Base-by-base conservation (phyloP, 2,113 vertebrate genomes). In the Takifugu bimaculatus region DNA sequence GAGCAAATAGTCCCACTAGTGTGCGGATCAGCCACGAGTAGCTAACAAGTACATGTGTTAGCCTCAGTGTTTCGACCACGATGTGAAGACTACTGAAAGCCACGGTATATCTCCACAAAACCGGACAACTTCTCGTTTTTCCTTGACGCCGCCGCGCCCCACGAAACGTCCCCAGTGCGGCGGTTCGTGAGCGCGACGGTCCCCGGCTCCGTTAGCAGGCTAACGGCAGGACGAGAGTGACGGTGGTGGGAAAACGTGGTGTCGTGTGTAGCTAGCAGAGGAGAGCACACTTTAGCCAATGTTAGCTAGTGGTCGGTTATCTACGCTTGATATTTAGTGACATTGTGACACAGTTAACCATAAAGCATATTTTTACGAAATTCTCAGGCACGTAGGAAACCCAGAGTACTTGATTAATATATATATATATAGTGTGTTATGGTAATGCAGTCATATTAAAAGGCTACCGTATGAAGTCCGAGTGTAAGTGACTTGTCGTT, bases 21-120 rank as follows among this genome's bases (percentile, higher is more conserved):
- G 15, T 54, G 59, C 49, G 60, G 43, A 44, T 42, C 59, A 28
- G 13, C 35, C 15, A 71, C 28, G 25, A 26, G 45, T 49, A 70
- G 74, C 81, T 57, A 39, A 60, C 29, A 5, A 78, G 68, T 70
- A 68, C 78, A 74, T 69, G 78, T 65, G 78, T 80, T 82, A 81
- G 79, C 85, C 15, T 45, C 26, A 54, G 57, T 26, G 13, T 6
- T 57, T 48, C 26, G 3, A 45, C 20, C 13, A 42, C 11, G 28
- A 45, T 51, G 57, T 57, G 52, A 47, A 13, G 20, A 55, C 32
- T 28, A 49, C 5, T 12, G 10, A 26, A 60, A 69, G 32, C 5
- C n/a, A 11, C 9, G 27, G 29, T 11, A 5, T 15, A 6, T 26
- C 0, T 15, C 39, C 20, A 20, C 20, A 20, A 53, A 45, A 5